A percentile compares a stretch with the other conserved stretches of the same genome.
Conservation (phyloP, 2,888 invertebrate genomes). For the Epinotia demarniana region DNA sequence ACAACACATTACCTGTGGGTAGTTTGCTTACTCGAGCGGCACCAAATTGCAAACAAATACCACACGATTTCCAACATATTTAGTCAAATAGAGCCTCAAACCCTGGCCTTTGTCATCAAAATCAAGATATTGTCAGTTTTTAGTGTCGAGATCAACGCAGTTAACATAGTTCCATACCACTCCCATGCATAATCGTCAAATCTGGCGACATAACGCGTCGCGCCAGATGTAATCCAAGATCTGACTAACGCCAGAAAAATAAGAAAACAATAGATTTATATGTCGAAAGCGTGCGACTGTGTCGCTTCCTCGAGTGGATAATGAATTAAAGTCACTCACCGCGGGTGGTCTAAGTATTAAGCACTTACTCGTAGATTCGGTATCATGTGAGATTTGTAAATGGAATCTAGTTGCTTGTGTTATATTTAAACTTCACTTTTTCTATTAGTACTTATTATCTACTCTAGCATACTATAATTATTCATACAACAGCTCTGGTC, state of each 20-base stretch:
- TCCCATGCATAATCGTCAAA: conserved; percentile 19
- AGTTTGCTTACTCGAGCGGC: too few relatives aligned
- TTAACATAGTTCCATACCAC: neutral
- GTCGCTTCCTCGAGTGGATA: conserved; percentile 50
- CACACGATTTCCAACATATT: too few relatives aligned
- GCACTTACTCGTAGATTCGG: neutral
- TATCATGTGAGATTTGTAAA: neutral
- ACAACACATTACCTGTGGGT: too few relatives aligned
- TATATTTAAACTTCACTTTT: too few relatives aligned
- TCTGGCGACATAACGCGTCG: conserved; percentile 22
- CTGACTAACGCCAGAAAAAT: conserved; percentile 23
- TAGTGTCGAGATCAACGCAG: too few relatives aligned
- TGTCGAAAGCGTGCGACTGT: conserved; percentile 62
- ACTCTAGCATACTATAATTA: too few relatives aligned
- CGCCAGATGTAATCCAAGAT: conserved; percentile 4
- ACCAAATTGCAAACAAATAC: too few relatives aligned
- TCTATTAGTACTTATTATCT: too few relatives aligned
- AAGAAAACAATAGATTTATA: conserved; percentile 61
- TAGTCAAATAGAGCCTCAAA: too few relatives aligned
- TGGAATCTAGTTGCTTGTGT: neutral
- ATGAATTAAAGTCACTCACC: conserved; percentile 42
- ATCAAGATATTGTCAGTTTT: too few relatives aligned
- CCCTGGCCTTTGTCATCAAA: too few relatives aligned
- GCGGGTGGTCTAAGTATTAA: conserved; percentile 46
- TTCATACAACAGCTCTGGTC: too few relatives aligned